Evolutionary conservation across 2,113 vertebrate species (phyloP), one percentile per base, ranked within the genome.

Genomic region (Passerina amoena): DNA sequence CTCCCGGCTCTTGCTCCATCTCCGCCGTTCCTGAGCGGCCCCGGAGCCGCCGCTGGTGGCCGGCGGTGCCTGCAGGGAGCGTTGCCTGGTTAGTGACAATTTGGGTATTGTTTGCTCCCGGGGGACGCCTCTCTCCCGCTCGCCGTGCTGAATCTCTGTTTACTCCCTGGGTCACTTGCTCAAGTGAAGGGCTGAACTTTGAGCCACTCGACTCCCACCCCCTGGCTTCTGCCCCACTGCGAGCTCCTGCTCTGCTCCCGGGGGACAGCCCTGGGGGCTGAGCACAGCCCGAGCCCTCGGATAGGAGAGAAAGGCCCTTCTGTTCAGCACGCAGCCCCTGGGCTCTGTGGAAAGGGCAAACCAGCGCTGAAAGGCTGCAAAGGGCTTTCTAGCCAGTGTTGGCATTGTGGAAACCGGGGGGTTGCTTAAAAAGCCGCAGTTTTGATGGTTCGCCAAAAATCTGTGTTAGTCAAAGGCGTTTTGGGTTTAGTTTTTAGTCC

Each of bases 131-230:
- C 63, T 64, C 48, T 69, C 42, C 69, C 2, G 1, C 57, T 76
- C 53, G 54, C 37, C 0, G 2, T 30, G 78, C 75, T 42, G 4
- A 40, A 15, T 69, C 88, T 54, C 61, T 50, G 35, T 70, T 86
- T 94, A 60, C 90, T 90, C 69, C 94, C 91, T 82, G 95, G 93
- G 37, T 94, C 23, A 80, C 95, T 97, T 96, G 93, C 95, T 94
- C 93, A 92, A 87, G 75, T 66, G 72, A 76, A 91, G 86, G 90
- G 82, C 82, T 94, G 92, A 97, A 94, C 94, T 96, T 97, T 95
- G 92, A 44, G 92, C 73, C 2, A 2, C 82, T 94, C 48, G 23
- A 94, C 97, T 97, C 96, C 57, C 82, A 91, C 97, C 96, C 54
- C 11, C 79, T 96, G 94, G 85, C 97, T 95, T 80, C 89, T 97